Base-by-base conservation (phyloP, 2,797 vertebrate species). In the Paramormyrops hopkinsi region DNA sequence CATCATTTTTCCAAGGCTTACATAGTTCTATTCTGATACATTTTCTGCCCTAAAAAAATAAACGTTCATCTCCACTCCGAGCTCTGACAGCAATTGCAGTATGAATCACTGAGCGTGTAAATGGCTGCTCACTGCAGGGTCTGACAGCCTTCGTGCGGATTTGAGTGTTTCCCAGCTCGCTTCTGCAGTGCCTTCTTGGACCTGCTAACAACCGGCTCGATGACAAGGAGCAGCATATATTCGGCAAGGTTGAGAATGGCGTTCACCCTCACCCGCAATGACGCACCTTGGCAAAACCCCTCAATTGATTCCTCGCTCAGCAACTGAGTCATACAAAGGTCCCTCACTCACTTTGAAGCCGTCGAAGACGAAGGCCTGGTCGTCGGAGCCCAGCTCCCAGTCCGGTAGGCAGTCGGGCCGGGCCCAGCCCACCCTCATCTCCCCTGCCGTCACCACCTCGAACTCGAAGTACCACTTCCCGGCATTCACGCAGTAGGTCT, bases 381-480 rank as follows among this genome's bases (percentile, higher is more conserved):
- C 97, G 89, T 99, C 98, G 0, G 97, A 97, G 46, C 98, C 98
- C 86, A 99, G 95, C 76, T 98, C 97, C 91, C 96, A 97, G 92
- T 99, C 98, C 0, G 98, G 98, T 1, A 97, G 95, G 91, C 98
- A 98, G 6, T 97, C 97, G 0, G 97, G 98, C 25, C 96, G 95
- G 88, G 97, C 97, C 98, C 98, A 99, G 33, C 98, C 98, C 48
- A 99, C 97, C 82, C 97, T 95, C 96, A 99, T 98, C 93, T 99
- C 97, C 50, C 97, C 98, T 0, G 97, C 95, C 19, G 97, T 98
- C 90, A 98, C 94, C 0, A 96, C 96, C 94, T 99, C 98, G 79
- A 99, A 96, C 91, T 99, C 98, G 89, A 99, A 99, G 92, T 99
- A 99, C 98, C 98, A 99, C 88, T 97, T 97, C n/a, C 98, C 98